Evolutionary conservation across 2,888 invertebrate genomes (phyloP), one percentile per base, ranked within the genome.

Genomic region (Cordilura impudica): DNA sequence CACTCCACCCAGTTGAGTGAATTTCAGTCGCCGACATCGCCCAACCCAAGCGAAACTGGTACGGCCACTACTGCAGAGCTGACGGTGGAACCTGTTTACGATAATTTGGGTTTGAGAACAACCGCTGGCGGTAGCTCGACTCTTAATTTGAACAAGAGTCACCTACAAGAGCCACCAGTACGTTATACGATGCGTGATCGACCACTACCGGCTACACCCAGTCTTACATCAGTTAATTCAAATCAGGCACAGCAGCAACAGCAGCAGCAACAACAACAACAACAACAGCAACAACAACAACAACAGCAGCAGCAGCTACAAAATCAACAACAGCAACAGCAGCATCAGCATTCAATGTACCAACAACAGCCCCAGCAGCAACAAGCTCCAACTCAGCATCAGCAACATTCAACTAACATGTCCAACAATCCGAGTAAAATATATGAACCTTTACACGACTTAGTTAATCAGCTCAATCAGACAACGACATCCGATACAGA

Each of bases 121-220:
- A 96, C 97, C 16, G 96, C 95, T 16, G 94, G 95, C 81, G 97
- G 97, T n/a, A 95, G 95, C 86, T 95, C 95, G 2, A 93, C 93
- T 10, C 89, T 95, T 31, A 95, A 95, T 69, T 88, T 96, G 70
- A 95, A 95, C 87, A 95, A 95, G 90, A 91, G 93, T 21, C 81
- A 77, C 51, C 67, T 58, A 43, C 83, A 82, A 83, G 83, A 83
- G 53, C 76, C 75, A 61, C 78, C 89, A 58, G 91, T 91, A 81
- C 92, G 90, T 47, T 87, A 88, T 73, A 92, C 92, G 12, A 93
- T 93, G 93, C 91, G 93, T 58, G 92, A 92, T 81, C 91, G 93
- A 82, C 93, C 93, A 1, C 84, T 94, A 56, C 94, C 94, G 16
- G 93, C 93, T 4, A 94, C 94, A 14, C 94, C 92, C 80, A 90